Evolutionary conservation across 2,113 vertebrate genomes (phyloP), one percentile per base, ranked within the genome.

Genomic region (Loxodonta africana): DNA sequence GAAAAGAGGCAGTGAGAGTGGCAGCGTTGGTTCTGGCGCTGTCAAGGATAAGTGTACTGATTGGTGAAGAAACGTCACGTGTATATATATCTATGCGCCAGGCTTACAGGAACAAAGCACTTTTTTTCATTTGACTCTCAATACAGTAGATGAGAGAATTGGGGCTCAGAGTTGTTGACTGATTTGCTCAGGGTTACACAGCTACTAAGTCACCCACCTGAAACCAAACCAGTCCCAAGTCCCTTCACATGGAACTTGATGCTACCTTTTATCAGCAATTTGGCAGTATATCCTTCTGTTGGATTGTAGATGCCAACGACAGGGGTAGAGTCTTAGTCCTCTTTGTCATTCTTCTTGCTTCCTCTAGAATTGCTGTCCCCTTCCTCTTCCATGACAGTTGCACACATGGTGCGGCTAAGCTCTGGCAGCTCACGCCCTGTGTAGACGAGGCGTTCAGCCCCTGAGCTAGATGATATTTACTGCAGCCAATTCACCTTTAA

Each of bases 81-180:
- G 2, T 9, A n/a, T 48, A 26, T 93, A 5, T 6, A 30, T 30
- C 30, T 71, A 48, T 6, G 26, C 3, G 23, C n/a, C 51, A 44
- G 25, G 25, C 67, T 53, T 69, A 67, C 1, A 28, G 83, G 28
- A 62, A 74, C 53, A 86, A 28, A 46, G 30, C 5, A n/a, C 69
- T 77, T 63, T 69, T n/a, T 82, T n/a, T 81, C 28, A 63, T 11
- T n/a, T 26, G 73, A 53, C 37, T 37, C 92, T 81, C 63, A 74
- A 73, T 63, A 63, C 62, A 1, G 8, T 65, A 11, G 41, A 33
- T 1, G 44, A n/a, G 23, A 86, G 62, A 37, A 48, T 3, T 0
- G 60, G 84, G 71, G 46, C 30, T 69, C 69, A 41, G 77, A 84
- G 88, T 91, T 41, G 44, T 46, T n/a, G 85, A 92, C 6, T 17